Conservation (phyloP, 2,113 vertebrate genomes). For the Pavo muticus region DNA sequence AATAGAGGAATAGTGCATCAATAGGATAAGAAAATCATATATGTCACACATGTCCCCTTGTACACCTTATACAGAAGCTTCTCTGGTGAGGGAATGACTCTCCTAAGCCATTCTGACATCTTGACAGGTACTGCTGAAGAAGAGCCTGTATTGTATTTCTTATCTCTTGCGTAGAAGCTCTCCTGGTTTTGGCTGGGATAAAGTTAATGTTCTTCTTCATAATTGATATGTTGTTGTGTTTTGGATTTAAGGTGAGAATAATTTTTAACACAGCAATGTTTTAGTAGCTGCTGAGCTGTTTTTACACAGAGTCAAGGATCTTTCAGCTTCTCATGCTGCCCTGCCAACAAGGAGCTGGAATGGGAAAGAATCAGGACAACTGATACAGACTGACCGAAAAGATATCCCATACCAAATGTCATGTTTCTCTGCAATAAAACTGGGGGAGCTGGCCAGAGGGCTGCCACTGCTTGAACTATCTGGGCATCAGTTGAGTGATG, state of each 20-base stretch:
- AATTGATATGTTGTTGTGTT: background rate
- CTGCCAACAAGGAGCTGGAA: background rate
- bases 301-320: background rate
- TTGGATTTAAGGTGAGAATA: background rate
- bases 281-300: background rate
- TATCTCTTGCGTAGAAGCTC: background rate
- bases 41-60: accelerated
- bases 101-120: background rate
- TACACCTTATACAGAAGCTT: background rate
- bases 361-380: background rate
- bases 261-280: background rate
- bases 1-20: background rate
- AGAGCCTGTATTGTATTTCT: background rate
- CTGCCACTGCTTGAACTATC: background rate
- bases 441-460: background rate
- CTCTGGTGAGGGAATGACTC: background rate
- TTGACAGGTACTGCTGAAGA: background rate
- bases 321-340: background rate
- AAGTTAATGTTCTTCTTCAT: background rate
- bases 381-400: background rate
- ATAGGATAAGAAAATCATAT: background rate
- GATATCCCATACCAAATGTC: background rate
- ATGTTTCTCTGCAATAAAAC: background rate
- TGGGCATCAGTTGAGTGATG: background rate
- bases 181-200: background rate